A percentile compares a stretch with the other conserved stretches of the same genome.
phyloP scores from a whole-genome alignment of 2,113 vertebrate genomes.

The Lepidothrix coronata region DNA sequence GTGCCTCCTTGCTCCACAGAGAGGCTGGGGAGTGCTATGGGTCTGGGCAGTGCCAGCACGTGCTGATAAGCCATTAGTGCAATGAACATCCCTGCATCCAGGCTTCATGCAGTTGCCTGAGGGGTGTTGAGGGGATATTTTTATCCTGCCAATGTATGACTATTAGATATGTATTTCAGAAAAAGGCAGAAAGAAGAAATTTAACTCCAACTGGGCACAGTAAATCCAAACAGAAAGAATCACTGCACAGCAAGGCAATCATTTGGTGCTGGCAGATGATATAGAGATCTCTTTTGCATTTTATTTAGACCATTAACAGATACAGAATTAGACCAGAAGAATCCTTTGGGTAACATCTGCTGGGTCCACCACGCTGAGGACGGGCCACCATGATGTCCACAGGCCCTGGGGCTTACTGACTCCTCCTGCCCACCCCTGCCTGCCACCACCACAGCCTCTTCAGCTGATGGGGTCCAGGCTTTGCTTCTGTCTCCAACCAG shows the following conservation, averaged over 20 bases:
- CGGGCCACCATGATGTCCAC: neutral
- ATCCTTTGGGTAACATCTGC: neutral
- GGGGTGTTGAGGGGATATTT: neutral
- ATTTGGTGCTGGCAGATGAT: neutral
- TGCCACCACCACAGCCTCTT: neutral
- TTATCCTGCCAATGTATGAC: neutral
- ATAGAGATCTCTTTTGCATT: neutral
- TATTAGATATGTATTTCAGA: neutral
- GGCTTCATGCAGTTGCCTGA: rapidly evolving
- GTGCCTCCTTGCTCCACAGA: neutral
- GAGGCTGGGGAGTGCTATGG: rapidly evolving
- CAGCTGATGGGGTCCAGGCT: neutral
- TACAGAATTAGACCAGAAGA: neutral
- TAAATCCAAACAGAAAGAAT: neutral
- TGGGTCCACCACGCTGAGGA: rapidly evolving
- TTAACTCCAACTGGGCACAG: neutral
- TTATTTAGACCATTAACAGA: neutral
- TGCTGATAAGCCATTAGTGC: neutral
- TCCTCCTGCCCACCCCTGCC: neutral
- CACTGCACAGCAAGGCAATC: neutral
- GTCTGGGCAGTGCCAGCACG: rapidly evolving
- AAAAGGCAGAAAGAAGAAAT: neutral
- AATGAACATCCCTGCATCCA: neutral
- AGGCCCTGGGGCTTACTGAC: rapidly evolving
- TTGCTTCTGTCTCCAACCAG: neutral